Percentiles rank a stretch among this genome's conserved stretches.
phyloP scores from a whole-genome alignment of 2,797 vertebrate genomes.

The Odontamblyopus lacepedii region DNA sequence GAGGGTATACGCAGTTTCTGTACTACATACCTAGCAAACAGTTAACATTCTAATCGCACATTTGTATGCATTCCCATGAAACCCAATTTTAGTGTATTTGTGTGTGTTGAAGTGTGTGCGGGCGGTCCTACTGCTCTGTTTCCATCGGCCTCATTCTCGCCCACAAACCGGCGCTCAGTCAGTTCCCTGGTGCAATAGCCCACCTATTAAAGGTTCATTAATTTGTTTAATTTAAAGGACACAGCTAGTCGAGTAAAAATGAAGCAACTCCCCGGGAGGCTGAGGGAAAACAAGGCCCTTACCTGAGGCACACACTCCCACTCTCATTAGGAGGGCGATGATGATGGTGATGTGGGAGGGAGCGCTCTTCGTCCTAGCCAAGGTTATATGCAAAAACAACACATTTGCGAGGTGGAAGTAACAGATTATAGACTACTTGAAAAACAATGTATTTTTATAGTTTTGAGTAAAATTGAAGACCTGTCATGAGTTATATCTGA shows the following conservation, averaged over 20 bases:
- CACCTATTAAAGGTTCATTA: constrained; percentile 76
- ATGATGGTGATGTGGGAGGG: constrained; percentile 60
- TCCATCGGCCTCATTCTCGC: constrained; percentile 21
- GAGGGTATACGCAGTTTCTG: not conserved
- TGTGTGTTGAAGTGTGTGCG: constrained; percentile 4
- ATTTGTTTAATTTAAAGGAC: constrained; percentile 82
- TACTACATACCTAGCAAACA: not conserved
- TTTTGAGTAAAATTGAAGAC: not conserved
- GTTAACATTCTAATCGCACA: not conserved
- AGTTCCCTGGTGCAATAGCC: constrained; percentile 59
- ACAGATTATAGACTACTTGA: not conserved
- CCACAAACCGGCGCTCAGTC: constrained; percentile 17
- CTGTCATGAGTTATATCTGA: not conserved
- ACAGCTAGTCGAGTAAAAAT: constrained; percentile 53
- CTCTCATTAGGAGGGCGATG: constrained; percentile 75
- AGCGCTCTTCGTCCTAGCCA: constrained; percentile 72
- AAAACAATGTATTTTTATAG: not conserved
- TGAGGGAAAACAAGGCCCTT: constrained; percentile 60
- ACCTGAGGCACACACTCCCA: constrained; percentile 77
- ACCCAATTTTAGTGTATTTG: constrained; percentile 17
- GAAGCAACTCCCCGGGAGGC: constrained; percentile 58
- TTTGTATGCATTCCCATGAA: constrained; percentile 4
- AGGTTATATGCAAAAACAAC: constrained; percentile 65
- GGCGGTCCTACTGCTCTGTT: constrained; percentile 37
- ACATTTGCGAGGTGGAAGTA: constrained; percentile 1